Conservation (phyloP, 2,797 vertebrate species). For the Prunella strophiata region DNA sequence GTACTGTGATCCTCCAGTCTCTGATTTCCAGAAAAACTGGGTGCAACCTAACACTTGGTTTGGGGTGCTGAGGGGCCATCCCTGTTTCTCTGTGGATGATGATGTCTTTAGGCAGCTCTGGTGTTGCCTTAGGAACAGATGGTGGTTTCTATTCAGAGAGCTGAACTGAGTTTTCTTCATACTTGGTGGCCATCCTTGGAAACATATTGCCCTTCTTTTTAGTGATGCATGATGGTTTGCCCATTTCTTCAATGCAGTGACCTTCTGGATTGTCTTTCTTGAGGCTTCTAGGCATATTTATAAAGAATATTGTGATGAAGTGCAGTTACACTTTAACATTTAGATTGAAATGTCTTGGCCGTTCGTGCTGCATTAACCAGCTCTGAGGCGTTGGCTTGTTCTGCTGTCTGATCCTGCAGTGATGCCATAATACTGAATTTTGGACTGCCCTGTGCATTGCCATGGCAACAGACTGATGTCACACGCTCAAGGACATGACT, state of each 20-base stretch:
- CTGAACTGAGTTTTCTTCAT: not conserved
- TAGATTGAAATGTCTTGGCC: not conserved
- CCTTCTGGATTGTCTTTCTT: not conserved
- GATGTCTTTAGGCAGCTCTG: not conserved
- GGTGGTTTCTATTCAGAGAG: slow-evolving; percentile 59
- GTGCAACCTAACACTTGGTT: not conserved
- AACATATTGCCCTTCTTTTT: not conserved
- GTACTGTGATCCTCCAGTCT: not conserved
- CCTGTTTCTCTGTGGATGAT: not conserved
- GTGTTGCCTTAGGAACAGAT: slow-evolving; percentile 54
- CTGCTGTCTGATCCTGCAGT: slow-evolving; percentile 56
- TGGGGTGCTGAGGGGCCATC: not conserved
- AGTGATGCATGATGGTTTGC: not conserved
- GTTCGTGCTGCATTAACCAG: slow-evolving; percentile 27
- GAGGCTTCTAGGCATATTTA: not conserved
- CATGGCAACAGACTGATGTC: slow-evolving; percentile 75
- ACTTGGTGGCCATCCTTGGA: slow-evolving; percentile 33
- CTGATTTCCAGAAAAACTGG: not conserved
- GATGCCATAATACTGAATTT: slow-evolving; percentile 63
- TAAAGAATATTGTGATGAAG: not conserved
- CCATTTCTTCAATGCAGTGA: not conserved
- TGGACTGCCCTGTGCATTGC: slow-evolving; percentile 59
- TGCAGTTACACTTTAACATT: not conserved
- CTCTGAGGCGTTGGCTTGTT: slow-evolving; percentile 6
- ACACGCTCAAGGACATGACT: slow-evolving; percentile 71